A percentile compares a stretch with the other conserved stretches of the same genome.
phyloP scores from a whole-genome alignment of 2,797 vertebrate genomes.

The Danio choprae region DNA sequence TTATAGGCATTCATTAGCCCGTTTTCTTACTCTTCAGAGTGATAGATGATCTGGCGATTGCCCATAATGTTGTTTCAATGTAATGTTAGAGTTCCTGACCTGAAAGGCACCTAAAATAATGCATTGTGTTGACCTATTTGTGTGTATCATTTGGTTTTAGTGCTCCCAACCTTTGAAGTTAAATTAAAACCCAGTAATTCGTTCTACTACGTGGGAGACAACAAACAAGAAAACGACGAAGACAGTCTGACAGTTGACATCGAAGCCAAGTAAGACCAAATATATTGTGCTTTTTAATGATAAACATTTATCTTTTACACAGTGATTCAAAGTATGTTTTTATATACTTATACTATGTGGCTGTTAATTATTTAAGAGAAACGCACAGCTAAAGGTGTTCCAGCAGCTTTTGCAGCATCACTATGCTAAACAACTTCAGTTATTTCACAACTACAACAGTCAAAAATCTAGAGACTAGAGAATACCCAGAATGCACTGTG shows the following conservation, averaged over 20 bases:
- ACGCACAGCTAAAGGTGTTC: too few relatives aligned
- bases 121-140: not conserved
- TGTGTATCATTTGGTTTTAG: conserved; percentile 57
- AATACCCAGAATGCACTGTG: too few relatives aligned
- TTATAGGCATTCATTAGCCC: too few relatives aligned
- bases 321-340: not conserved
- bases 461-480: too few relatives aligned
- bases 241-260: conserved; percentile 57
- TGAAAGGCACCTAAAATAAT: not conserved
- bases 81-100: not conserved
- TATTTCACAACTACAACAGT: too few relatives aligned
- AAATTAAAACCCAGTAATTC: conserved; percentile 51
- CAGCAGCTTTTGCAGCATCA: too few relatives aligned
- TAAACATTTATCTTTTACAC: not conserved
- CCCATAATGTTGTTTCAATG: too few relatives aligned
- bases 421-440: too few relatives aligned
- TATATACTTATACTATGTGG: not conserved
- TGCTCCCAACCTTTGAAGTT: conserved; percentile 76
- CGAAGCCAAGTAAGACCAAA: conserved; percentile 66
- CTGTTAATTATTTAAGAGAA: too few relatives aligned
- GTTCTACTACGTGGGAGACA: conserved; percentile 72
- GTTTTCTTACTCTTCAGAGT: too few relatives aligned
- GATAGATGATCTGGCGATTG: too few relatives aligned
- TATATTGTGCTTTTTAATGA: not conserved
- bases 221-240: conserved; percentile 29